Base-by-base conservation (phyloP, 2,113 vertebrate genomes). In the Suncus etruscus region DNA sequence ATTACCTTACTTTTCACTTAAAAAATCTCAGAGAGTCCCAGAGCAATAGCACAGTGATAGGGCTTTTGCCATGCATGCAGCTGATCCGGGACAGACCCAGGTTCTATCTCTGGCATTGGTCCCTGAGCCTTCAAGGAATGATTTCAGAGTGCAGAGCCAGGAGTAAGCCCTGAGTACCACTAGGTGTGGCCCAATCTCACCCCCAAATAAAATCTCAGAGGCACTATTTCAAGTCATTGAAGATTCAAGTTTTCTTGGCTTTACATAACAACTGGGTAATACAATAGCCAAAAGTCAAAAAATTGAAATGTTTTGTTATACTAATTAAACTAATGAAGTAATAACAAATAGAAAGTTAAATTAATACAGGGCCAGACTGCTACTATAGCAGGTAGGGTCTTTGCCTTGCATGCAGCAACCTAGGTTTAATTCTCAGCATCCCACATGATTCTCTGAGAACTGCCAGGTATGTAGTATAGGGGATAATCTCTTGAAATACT, bases 241-340 rank as follows among this genome's bases (percentile, higher is more conserved):
- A 63, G 54, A 58, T 39, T 39, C 54, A 58, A 65, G 39, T 6
- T 63, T 9, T 12, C 11, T 58, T 3, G 81, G 25, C 2, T 54
- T 68, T 48, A 63, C 20, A 31, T 6, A 2, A 48, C 72, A 77
- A 83, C 6, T 72, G 80, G n/a, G 25, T 76, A 48, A 22, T 20
- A 3, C 3, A 47, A 66, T 29, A 63, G 63, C 22, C 15, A 48
- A 89, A 27, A 12, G 14, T n/a, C 16, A 16, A 80, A 3, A 66
- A 25, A n/a, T 1, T 9, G 15, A 4, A 29, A 16, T 14, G 14
- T n/a, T 3, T 11, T 89, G 29, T 65, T 16, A 4, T 7, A 20
- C 86, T 47, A 39, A 15, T 24, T 92, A 93, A 95, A 87, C 1
- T 0, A 70, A 79, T 45, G 11, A 32, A 78, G 86, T 39, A 8